Evolutionary conservation across 2,113 vertebrate genomes (phyloP), one percentile per base, ranked within the genome.

Genomic region (Labeo catla): DNA sequence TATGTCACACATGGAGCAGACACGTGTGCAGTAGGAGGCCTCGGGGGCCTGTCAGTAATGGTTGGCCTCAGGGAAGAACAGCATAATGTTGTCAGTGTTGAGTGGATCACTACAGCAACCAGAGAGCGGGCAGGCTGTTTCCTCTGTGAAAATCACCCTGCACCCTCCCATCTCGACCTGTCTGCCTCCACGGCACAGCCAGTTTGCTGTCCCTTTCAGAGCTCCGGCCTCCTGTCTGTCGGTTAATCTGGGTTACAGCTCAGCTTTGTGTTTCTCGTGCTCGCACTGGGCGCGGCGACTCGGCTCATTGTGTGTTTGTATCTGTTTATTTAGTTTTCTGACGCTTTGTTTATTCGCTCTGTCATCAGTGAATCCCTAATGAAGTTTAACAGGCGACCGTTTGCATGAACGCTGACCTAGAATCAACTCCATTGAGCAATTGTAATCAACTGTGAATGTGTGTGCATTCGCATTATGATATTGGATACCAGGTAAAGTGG

Each of bases 41-140:
- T 61, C 8, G 11, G 77, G 66, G 85, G 49, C 8, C 66, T 72
- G 76, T 72, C 74, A 78, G 74, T 78, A 78, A 86, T 72, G 76
- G 65, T 72, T 36, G 66, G 65, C 77, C 85, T 74, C 54, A 39
- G 78, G 59, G 85, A 76, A 36, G 52, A 54, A 61, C 72, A 36
- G 66, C 43, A 80, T 86, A 81, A 73, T 86, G 57, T 81, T 79
- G 76, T 86, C 76, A 86, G 65, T 79, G 65, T 70, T 52, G 50
- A 86, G 76, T 36, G 65, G 39, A 86, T 66, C 63, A 57, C 76
- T 74, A 21, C 43, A 57, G 57, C 43, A 13, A 45, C 34, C 45
- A 21, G 77, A 79, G 34, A 66, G 23, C 49, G 8, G 39, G 8
- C 52, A 61, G 63, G 8, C 47, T 72, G 63, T 43, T 86, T 80